Base-by-base conservation (phyloP, 2,888 invertebrate species). In the Fissipunctia ypsillon region DNA sequence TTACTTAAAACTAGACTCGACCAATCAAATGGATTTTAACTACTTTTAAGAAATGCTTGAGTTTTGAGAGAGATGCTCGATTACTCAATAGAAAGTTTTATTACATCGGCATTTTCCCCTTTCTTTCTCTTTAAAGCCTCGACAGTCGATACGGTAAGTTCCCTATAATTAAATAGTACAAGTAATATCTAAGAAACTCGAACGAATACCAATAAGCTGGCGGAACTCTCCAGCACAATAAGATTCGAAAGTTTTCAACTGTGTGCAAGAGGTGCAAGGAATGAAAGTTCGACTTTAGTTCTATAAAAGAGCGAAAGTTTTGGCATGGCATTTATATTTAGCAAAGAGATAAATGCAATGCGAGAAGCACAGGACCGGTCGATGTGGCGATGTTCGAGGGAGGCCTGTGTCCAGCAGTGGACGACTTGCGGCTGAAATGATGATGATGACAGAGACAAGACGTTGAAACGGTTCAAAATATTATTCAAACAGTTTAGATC, bases 201-300 rank as follows among this genome's bases (percentile, higher is more conserved):
- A 66, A 73, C 76, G 86, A 89, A 89, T 86, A 89, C 88, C 91
- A 89, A 90, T 90, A 91, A 90, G 88, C 86, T 84, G 73, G 82
- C 75, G 76, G 64, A 73, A 78, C 80, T 85, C 48, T 25, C 25
- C 50, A 81, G 86, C 87, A 91, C 90, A 92, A 92, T 90, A 90
- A 88, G 89, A 89, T 87, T 87, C 76, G 63, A 87, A 91, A 91
- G 86, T 90, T 90, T 85, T 80, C 77, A 80, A 84, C 80, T 81
- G 81, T 57, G 76, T 81, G 82, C 57, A 69, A 75, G 61, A 3
- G 81, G 72, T 60, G 60, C 78, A 73, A 85, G 83, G 38, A 25
- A 80, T 66, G 71, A 75, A 82, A 69, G 16, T 22, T n/a, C 14
- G 10, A 43, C 35, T 70, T 28, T 16, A 38, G 25, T n/a, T 45